Conservation (phyloP, 2,888 invertebrate species). For the Macrosoma leucophasiata region DNA sequence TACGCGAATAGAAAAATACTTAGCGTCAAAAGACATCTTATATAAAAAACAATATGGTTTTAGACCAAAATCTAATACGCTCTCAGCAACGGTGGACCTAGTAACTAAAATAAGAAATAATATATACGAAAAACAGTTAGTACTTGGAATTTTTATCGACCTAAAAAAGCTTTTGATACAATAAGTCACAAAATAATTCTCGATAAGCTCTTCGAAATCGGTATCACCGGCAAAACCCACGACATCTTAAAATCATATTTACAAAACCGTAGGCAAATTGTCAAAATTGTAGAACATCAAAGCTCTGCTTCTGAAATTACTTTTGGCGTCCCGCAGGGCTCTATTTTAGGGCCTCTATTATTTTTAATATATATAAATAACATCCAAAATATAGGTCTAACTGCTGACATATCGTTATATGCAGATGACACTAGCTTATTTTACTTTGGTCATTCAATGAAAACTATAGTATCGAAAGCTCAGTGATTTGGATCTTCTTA, state of each 20-base stretch:
- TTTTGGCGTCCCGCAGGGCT: background rate
- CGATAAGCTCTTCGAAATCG: conserved; percentile 3
- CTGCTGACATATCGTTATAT: conserved; percentile 16
- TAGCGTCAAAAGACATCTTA: conserved; percentile 3
- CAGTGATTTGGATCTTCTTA: conserved; percentile 17
- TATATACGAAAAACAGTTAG: conserved; percentile 3
- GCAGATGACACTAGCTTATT: conserved; percentile 23
- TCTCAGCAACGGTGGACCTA: conserved; percentile 4
- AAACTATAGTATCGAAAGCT: conserved; percentile 7
- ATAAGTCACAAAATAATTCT: conserved; percentile 4
- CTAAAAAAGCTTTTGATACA: conserved; percentile 5
- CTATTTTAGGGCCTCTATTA: conserved; percentile 7
- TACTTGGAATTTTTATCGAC: conserved; percentile 5
- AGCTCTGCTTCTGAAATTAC: background rate
- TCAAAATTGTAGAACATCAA: background rate
- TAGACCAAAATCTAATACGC: conserved; percentile 3
- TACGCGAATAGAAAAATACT: conserved; percentile 2
- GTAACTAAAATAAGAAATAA: conserved; percentile 4
- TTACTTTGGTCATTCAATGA: conserved; percentile 16
- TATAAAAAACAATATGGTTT: conserved; percentile 3
- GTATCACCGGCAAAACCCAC: background rate
- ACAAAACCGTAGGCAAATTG: conserved; percentile 2
- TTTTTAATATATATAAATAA: conserved; percentile 17
- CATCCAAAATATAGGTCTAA: conserved; percentile 9
- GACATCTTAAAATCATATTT: conserved; percentile 9